Conservation (phyloP, 2,797 vertebrate species). For the Rhinophrynus dorsalis region DNA sequence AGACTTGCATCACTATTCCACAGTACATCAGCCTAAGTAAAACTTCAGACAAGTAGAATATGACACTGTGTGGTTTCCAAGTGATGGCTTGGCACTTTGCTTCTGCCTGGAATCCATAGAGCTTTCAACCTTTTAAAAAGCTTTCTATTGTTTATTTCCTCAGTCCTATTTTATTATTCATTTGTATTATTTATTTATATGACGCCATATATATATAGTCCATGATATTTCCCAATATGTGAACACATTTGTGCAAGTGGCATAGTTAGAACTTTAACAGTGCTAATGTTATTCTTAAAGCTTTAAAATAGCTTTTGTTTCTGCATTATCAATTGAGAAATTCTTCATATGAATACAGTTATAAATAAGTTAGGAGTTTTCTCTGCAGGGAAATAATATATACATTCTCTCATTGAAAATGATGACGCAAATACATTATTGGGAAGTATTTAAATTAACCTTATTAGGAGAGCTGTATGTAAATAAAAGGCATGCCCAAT, state of each 20-base stretch:
- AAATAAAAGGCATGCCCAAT: too few relatives aligned
- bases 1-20: too few relatives aligned
- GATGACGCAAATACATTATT: not conserved
- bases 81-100: slow-evolving; percentile 9
- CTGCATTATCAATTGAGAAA: slow-evolving; percentile 7
- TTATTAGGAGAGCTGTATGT: too few relatives aligned
- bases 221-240: slow-evolving; percentile 37
- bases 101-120: slow-evolving; percentile 7
- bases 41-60: too few relatives aligned
- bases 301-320: slow-evolving; percentile 20
- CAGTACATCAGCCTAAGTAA: slow-evolving; percentile 13
- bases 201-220: slow-evolving; percentile 28
- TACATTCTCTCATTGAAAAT: slow-evolving; percentile 13
- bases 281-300: slow-evolving; percentile 8
- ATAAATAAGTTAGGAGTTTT: slow-evolving; percentile 19
- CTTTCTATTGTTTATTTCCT: slow-evolving; percentile 29
- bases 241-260: slow-evolving; percentile 29
- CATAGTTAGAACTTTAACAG: slow-evolving; percentile 6
- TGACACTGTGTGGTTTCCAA: slow-evolving; percentile 1
- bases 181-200: slow-evolving; percentile 40
- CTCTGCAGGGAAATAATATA: slow-evolving; percentile 13
- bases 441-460: not conserved
- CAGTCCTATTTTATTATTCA: slow-evolving; percentile 27
- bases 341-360: slow-evolving; percentile 11
- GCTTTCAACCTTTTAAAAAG: slow-evolving; percentile 20